Conservation (phyloP, 2,888 invertebrate genomes). For the Sepioteuthis lessoniana region DNA sequence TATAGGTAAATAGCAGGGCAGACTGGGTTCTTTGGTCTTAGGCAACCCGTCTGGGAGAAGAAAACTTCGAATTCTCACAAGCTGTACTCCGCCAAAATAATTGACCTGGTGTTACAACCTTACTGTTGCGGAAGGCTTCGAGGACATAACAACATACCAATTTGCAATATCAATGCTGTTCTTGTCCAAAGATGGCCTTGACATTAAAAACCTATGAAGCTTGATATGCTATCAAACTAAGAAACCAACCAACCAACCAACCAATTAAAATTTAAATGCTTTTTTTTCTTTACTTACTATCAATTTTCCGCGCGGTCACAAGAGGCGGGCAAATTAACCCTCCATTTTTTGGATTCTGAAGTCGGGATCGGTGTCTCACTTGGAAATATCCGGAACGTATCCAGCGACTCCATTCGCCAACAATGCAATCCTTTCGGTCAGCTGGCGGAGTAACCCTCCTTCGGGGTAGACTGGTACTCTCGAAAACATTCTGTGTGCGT, state of each 20-base stretch:
- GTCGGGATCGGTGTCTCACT: slow-evolving; percentile 24
- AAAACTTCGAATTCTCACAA: no score
- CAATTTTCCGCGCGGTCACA: slow-evolving; percentile 35
- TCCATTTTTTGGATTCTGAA: background rate
- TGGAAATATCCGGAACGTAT: slow-evolving; percentile 40
- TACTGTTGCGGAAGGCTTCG: no score
- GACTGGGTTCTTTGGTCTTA: background rate
- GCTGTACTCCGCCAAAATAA: no score
- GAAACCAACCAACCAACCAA: no score
- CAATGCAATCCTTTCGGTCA: background rate
- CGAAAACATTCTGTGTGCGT: background rate
- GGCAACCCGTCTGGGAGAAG: background rate
- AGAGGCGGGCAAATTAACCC: slow-evolving; percentile 39
- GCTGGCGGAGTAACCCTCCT: background rate
- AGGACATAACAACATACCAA: no score
- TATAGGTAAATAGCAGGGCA: no score
- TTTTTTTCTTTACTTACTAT: background rate
- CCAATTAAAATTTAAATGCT: background rate
- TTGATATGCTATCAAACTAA: no score
- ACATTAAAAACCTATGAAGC: no score
- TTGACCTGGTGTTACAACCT: no score
- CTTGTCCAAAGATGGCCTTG: no score
- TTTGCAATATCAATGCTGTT: no score
- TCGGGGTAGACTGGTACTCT: background rate
- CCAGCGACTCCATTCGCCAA: background rate